Base-by-base conservation (phyloP, 2,888 invertebrate genomes). In the Anorthoa munda region DNA sequence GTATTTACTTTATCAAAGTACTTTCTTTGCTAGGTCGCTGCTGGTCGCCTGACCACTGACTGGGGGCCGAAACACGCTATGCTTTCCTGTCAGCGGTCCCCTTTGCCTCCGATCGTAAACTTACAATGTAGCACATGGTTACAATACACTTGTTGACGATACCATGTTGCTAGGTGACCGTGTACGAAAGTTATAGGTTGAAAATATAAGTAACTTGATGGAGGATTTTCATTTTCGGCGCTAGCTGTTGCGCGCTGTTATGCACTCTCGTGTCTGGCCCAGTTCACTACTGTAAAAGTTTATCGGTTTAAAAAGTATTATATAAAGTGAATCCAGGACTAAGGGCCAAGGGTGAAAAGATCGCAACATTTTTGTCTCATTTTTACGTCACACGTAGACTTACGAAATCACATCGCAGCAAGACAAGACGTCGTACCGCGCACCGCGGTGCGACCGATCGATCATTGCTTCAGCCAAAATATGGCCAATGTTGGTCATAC, bases 131-230 rank as follows among this genome's bases (percentile, higher is more conserved):
- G 56, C 63, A 66, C 53, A 74, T 58, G 50, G 48, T 26, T 66
- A 61, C 51, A 46, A 31, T 59, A 63, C 63, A 75, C 80, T 66
- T 79, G 79, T 79, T 79, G 79, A 69, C 80, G 58, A 75, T 45
- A 79, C 50, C 46, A 69, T 66, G 79, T 79, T 79, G 79, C 79
- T 79, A 79, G 75, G 79, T 75, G 61, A 79, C 75, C 45, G 46
- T 1, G 18, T 12, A 50, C 58, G 23, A 61, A 58, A 61, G 17
- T 46, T 70, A 45, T 55, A 61, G 65, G 60, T 55, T 53, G 17
- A n/a, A 48, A 46, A 2, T 17, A 31, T 21, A 45, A 7, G 58
- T 17, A 17, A 23, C 23, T 59, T 39, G 4, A 9, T 9, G 21
- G n/a, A 2, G 21, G 12, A 2, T 4, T 26, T 58, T 45, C n/a